phyloP scores from a whole-genome alignment of 1,140 invertebrate species.

The Scaptomyza graminum region DNA sequence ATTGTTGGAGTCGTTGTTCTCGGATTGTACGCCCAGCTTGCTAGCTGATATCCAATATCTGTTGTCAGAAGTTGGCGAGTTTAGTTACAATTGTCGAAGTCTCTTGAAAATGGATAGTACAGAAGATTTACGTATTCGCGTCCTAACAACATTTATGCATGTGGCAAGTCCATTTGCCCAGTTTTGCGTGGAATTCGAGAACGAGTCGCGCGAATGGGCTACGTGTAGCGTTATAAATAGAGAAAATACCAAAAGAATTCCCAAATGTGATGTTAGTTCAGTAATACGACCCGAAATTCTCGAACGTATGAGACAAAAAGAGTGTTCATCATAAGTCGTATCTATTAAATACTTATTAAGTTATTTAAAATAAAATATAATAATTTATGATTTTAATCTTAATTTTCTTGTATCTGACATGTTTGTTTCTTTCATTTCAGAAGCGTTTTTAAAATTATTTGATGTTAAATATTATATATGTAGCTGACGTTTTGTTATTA shows the following conservation, averaged over 20 bases:
- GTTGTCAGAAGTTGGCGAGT: slow-evolving; percentile 37
- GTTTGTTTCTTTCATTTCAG: slow-evolving; percentile 38
- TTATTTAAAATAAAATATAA: slow-evolving; percentile 14
- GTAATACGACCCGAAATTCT: slow-evolving; percentile 41
- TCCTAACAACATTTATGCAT: slow-evolving; percentile 40
- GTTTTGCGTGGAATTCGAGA: slow-evolving; percentile 39
- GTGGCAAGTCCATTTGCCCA: slow-evolving; percentile 25
- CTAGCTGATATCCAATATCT: slow-evolving; percentile 36
- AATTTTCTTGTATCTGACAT: background rate
- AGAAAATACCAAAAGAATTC: background rate
- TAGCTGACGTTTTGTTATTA: background rate
- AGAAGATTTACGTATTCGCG: slow-evolving; percentile 43
- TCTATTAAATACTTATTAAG: background rate
- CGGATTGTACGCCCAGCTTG: slow-evolving; percentile 17
- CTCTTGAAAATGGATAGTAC: background rate
- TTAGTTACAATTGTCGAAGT: slow-evolving; percentile 24
- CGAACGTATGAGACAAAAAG: slow-evolving; percentile 36
- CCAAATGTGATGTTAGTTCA: slow-evolving; percentile 19
- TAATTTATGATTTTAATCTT: background rate
- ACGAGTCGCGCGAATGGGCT: slow-evolving; percentile 40
- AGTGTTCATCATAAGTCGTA: slow-evolving; percentile 18
- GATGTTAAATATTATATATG: background rate
- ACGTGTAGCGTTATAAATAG: slow-evolving; percentile 15
- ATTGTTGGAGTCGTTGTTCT: slow-evolving; percentile 39
- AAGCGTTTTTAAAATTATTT: background rate